These are phyloP conservation scores for Onychomys leucogaster DNA, from an alignment of 2,797 vertebrate species.

Conservation along the genomic window DNA sequence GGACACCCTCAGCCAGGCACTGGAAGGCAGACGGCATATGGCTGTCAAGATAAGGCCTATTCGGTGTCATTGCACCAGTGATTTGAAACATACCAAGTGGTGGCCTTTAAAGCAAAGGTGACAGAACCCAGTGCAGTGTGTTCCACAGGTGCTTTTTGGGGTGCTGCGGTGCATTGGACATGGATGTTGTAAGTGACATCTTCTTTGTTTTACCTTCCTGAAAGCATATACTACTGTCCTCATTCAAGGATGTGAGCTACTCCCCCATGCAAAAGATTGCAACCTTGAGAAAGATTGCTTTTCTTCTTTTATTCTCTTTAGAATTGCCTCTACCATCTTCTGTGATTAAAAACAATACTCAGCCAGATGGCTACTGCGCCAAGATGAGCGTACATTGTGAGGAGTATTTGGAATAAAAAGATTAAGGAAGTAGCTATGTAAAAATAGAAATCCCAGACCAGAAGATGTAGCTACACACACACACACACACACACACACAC, in stretches of 20 bases:
- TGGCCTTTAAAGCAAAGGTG: slow-evolving; percentile 1
- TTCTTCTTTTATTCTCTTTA: slow-evolving; percentile 55
- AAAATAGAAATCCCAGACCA: background rate
- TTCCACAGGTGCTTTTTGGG: slow-evolving; percentile 1
- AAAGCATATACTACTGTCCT: background rate
- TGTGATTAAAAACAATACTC: background rate
- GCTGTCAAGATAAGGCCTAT: slow-evolving; percentile 4
- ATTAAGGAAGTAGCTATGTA: background rate
- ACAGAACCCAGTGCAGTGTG: background rate
- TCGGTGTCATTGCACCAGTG: background rate
- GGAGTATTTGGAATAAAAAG: background rate
- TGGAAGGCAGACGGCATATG: background rate
- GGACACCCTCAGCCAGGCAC: background rate
- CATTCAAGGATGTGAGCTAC: background rate
- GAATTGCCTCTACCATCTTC: background rate
- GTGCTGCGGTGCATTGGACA: background rate
- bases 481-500: accelerated
- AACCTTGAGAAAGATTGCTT: slow-evolving; percentile 17
- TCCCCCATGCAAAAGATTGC: background rate
- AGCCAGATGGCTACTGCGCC: background rate
- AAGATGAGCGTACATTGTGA: background rate
- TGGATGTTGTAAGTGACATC: background rate
- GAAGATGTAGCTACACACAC: background rate
- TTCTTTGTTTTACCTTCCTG: slow-evolving; percentile 49
- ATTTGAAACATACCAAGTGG: background rate